Conservation (phyloP, 1,140 invertebrate genomes). For the Dufourea novaeangliae region DNA sequence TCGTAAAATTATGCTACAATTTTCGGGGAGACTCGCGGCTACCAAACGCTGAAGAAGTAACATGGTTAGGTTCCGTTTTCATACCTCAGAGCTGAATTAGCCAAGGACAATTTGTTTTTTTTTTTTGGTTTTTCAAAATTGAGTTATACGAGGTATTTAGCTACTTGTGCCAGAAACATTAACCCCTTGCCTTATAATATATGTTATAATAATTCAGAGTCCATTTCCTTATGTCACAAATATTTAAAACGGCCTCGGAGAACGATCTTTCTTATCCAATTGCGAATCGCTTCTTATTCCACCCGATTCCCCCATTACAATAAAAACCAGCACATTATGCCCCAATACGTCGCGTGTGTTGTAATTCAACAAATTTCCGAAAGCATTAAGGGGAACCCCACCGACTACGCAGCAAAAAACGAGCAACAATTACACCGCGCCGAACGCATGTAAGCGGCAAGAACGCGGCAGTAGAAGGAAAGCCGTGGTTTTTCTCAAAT, state of each 20-base stretch:
- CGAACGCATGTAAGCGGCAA: conserved; percentile 16
- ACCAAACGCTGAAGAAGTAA: neutral
- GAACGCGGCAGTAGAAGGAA: conserved; percentile 43
- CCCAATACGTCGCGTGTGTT: neutral
- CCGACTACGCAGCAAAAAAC: conserved; percentile 4
- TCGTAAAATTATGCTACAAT: conserved; percentile 11
- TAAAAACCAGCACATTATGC: conserved; percentile 10
- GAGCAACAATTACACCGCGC: conserved; percentile 23
- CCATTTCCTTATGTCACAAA: neutral
- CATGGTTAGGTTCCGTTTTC: neutral
- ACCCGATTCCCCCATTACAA: neutral
- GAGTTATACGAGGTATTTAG: no score
- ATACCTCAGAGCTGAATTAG: neutral
- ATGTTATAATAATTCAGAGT: no score
- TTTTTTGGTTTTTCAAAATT: neutral
- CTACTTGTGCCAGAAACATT: no score
- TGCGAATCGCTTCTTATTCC: neutral
- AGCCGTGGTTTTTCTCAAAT: conserved; percentile 24
- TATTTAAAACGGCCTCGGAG: neutral
- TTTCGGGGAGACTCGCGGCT: neutral
- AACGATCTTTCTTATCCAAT: neutral
- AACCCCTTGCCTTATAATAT: no score
- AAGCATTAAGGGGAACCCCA: conserved; percentile 38
- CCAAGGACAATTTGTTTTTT: neutral
- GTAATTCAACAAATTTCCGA: conserved; percentile 40